Evolutionary conservation across 2,888 invertebrate genomes (phyloP), one percentile per base, ranked within the genome.

Genomic region (Eurytoma adleriae): DNA sequence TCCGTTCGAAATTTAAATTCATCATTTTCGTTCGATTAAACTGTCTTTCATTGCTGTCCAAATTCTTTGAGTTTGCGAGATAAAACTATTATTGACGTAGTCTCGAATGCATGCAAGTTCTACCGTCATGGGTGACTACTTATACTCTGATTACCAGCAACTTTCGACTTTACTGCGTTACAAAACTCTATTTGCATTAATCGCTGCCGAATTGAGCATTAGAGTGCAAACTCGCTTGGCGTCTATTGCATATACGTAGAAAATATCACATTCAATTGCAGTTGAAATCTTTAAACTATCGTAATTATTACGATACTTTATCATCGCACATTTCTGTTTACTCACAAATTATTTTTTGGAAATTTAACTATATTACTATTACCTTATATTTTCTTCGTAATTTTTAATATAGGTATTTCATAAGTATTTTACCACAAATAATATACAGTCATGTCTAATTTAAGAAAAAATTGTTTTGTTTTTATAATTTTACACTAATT

Each of bases 151-250:
- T 66, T 18, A 73, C 40, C 40, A 74, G 74, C 66, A 67, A 57
- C 48, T 66, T 74, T 74, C 57, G 74, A 57, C 66, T 57, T 48
- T 48, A 74, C 57, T 74, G 10, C 14, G 20, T 56, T 10, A 1
- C 10, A 40, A 40, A 54, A 30, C 13, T n/a, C 20, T 57, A n/a
- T 69, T 30, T 54, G 48, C 27, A 18, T 48, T 18, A 24, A 70
- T 70, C 64, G 64, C 27, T 27, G 77, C 62, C 59, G 27, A 64
- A 50, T 50, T 50, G 24, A 75, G 67, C 16, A 67, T 75, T 70
- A 64, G 77, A 77, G 77, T 76, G 76, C 77, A 70, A 77, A 70
- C 70, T 77, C 77, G 70, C 77, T 77, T 77, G 57, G 77, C 56
- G 64, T 77, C 77, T 18, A 56, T 52, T 62, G 2, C 27, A 62